These are phyloP conservation scores for Formica selysi DNA, from an alignment of 1,140 invertebrate genomes.

Conservation along the genomic window DNA sequence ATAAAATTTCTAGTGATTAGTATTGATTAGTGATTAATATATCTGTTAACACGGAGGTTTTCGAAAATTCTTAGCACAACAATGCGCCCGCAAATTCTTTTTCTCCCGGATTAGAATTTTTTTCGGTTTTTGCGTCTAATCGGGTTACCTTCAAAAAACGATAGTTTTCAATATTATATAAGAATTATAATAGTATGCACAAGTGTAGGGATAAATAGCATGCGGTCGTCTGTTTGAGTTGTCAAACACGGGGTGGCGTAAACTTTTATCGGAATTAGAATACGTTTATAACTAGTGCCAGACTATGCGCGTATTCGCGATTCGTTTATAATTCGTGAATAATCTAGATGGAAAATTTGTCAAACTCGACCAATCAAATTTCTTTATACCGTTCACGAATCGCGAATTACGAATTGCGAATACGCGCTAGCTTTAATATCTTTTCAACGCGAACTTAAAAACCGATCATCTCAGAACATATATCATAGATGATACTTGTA, in stretches of 20 bases:
- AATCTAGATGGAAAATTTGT: too few species aligned
- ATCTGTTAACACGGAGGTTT: not conserved
- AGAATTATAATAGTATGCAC: constrained; percentile 67
- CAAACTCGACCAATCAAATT: too few species aligned
- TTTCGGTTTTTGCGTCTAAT: not conserved
- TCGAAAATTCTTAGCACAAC: not conserved
- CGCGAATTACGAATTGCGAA: too few species aligned
- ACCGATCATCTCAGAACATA: constrained; percentile 7
- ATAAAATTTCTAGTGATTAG: not conserved
- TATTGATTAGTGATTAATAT: not conserved
- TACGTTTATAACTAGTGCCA: constrained; percentile 42
- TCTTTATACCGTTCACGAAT: too few species aligned
- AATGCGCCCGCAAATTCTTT: not conserved
- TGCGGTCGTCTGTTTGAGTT: constrained; percentile 70
- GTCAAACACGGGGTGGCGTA: constrained; percentile 64
- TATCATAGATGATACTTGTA: too few species aligned
- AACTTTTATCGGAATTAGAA: constrained; percentile 76
- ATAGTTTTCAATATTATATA: constrained; percentile 11
- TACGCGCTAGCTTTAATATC: not conserved
- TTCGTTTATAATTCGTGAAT: too few species aligned
- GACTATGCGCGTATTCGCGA: constrained; percentile 10
- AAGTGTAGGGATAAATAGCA: constrained; percentile 35
- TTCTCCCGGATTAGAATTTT: constrained; percentile 15
- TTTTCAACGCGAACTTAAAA: constrained; percentile 52
- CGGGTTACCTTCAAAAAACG: constrained; percentile 37